Base-by-base conservation (phyloP, 1,140 invertebrate species). In the Eurosta solidaginis region DNA sequence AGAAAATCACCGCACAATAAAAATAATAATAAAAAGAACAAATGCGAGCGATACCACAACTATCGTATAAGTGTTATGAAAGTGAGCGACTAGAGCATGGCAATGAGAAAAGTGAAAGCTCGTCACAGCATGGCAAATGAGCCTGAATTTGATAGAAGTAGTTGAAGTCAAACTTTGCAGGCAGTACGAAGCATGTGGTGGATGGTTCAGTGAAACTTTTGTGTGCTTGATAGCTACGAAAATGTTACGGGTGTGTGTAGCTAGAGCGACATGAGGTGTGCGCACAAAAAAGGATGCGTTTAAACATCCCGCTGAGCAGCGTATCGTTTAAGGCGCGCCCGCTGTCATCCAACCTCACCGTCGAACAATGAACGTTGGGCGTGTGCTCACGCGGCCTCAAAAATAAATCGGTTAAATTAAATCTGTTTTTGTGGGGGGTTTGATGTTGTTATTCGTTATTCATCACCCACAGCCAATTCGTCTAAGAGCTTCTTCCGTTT, bases 1-100 rank as follows among this genome's bases (percentile, higher is more conserved):
- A 73, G 77, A 83, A 86, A 86, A 86, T 86, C 85, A 85, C 83
- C 85, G 85, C 85, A 86, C 83, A 86, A 86, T 86, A 86, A 86
- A 80, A 80, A 76, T 80, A 86, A 86, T 85, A 86, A 85, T 86
- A 86, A 86, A 82, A 85, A 85, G 83, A 83, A 82, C 81, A 85
- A 82, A 85, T 29, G 27, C 20, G 45, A 29, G 47, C 25, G n/a
- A n/a, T 27, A 44, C 40, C 29, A 27, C 36, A 17, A 42, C 22
- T 22, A 4, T 22, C 68, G 40, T 29, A 74, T 36, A 29, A 1
- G 10, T n/a, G 20, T 7, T 22, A 44, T 22, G 12, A 6, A 49
- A 9, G n/a, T 1, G 1, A 68, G 9, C 12, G n/a, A 20, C 59
- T 40, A 2, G 27, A 59, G 27, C 10, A 9, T 33, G 25, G 25